Evolutionary conservation across 2,113 vertebrate species (phyloP).

Genomic region (Sceloporus undulatus): DNA sequence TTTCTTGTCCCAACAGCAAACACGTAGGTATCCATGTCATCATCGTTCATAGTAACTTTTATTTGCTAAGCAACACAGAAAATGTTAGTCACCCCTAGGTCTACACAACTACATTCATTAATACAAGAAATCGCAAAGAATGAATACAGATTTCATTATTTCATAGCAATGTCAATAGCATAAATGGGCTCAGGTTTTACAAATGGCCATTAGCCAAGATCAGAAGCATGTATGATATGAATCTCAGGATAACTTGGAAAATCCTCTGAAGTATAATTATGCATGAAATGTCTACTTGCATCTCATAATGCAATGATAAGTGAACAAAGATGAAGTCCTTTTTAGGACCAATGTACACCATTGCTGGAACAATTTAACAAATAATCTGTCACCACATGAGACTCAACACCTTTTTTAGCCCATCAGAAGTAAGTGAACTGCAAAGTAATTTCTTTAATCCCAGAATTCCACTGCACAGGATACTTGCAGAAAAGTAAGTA

Average conservation of each 20-base stretch:
- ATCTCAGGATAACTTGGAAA: not conserved
- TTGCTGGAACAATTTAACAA: too few species aligned
- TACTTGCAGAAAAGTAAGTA: not conserved
- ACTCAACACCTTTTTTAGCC: not conserved
- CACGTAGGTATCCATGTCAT: constrained; percentile 98
- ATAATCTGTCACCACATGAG: not conserved
- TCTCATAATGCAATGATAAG: not conserved
- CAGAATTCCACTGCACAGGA: too few species aligned
- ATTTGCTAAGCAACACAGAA: constrained; percentile 85
- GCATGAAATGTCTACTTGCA: not conserved
- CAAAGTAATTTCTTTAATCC: not conserved
- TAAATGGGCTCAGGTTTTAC: not conserved
- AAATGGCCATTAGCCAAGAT: not conserved
- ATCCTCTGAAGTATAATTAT: not conserved
- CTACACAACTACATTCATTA: not conserved
- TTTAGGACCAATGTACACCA: not conserved
- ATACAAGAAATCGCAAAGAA: not conserved
- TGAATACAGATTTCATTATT: not conserved
- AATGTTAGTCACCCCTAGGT: not conserved
- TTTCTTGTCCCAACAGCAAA: constrained; percentile 96
- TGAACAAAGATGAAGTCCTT: not conserved
- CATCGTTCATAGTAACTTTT: constrained; percentile 97
- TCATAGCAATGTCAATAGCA: not conserved
- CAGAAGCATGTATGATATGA: not conserved
- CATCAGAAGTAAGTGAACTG: not conserved